Evolutionary conservation across 2,888 invertebrate genomes (phyloP).

Genomic region (Nephrotoma flavescens): DNA sequence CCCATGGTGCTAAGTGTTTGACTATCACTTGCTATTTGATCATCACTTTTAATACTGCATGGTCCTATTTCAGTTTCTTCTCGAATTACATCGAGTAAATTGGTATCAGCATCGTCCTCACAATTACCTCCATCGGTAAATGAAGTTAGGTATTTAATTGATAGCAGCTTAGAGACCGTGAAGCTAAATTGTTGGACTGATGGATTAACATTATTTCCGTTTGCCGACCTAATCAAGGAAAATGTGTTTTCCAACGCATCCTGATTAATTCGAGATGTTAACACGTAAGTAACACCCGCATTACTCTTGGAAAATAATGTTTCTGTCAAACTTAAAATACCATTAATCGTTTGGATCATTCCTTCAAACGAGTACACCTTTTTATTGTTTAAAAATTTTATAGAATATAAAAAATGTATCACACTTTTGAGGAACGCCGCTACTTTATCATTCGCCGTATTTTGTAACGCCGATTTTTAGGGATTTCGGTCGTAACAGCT

Average conservation of each 20-base stretch:
- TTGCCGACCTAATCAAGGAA: background rate
- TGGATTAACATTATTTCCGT: background rate
- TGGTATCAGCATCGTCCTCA: too few species aligned
- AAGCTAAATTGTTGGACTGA: background rate
- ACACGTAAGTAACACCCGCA: background rate
- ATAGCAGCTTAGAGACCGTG: background rate
- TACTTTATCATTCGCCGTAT: background rate
- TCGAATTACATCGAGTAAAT: too few species aligned
- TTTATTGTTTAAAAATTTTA: background rate
- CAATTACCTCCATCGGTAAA: background rate
- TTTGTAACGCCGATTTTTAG: background rate
- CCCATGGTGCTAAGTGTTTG: too few species aligned
- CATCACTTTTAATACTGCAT: too few species aligned
- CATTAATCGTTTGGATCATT: background rate
- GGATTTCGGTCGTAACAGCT: background rate
- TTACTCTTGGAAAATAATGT: too few species aligned
- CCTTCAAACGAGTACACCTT: background rate
- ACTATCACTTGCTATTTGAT: too few species aligned
- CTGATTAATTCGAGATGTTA: background rate
- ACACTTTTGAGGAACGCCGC: background rate
- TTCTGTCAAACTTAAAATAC: too few species aligned
- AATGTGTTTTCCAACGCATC: background rate
- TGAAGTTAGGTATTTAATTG: background rate
- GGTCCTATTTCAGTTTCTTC: too few species aligned
- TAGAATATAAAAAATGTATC: background rate